These are phyloP conservation scores for Dipodomys spectabilis DNA, from an alignment of 2,113 vertebrate species.

Conservation along the genomic window DNA sequence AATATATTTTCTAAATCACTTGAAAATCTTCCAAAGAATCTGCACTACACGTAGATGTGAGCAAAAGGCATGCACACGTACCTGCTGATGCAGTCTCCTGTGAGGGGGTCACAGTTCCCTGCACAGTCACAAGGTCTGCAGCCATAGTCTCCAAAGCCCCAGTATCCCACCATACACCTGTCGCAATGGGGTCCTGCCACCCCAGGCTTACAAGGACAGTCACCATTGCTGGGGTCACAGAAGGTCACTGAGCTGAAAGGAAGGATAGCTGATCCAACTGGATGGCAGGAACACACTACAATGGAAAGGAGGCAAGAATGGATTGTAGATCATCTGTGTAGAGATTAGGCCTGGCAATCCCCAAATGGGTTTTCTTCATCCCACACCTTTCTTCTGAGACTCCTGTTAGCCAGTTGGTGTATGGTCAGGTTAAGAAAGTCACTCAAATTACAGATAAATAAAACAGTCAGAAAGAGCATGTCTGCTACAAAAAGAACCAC, in stretches of 20 bases:
- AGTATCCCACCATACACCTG: constrained; percentile 96
- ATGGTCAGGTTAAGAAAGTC: neutral
- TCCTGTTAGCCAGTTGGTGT: neutral
- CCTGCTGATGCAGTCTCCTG: constrained; percentile 93
- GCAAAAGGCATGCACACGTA: constrained; percentile 77
- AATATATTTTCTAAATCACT: neutral
- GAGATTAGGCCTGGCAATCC: neutral
- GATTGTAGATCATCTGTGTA: neutral
- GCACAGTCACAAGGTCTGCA: constrained; percentile 95
- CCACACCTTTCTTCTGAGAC: neutral
- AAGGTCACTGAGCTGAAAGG: constrained; percentile 85
- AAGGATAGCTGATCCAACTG: constrained; percentile 90
- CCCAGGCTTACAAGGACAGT: constrained; percentile 96
- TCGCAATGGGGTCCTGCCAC: constrained; percentile 93
- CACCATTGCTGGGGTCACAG: constrained; percentile 94
- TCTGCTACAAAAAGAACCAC: neutral
- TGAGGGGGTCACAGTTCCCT: constrained; percentile 93
- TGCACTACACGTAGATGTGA: neutral
- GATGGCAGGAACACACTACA: constrained; percentile 94
- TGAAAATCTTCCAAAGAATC: neutral
- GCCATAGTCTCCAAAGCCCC: constrained; percentile 95
- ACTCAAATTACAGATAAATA: neutral
- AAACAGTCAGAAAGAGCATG: neutral
- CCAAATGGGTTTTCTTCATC: neutral
- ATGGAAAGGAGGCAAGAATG: constrained; percentile 37